Evolutionary conservation across 2,888 invertebrate species (phyloP).

Genomic region (Amiota communis): DNA sequence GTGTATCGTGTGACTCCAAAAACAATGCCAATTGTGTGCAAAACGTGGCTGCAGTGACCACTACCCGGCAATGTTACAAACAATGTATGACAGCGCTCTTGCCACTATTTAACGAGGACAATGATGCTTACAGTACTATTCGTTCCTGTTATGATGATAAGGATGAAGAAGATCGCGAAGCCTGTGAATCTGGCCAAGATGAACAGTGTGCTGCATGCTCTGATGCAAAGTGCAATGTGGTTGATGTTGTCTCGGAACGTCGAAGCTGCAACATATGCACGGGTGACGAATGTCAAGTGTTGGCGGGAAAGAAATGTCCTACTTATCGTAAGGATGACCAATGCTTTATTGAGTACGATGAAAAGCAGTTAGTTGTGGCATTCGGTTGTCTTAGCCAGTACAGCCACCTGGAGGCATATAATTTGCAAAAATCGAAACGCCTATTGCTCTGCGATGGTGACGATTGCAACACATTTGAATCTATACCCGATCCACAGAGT

Average conservation of each 20-base stretch:
- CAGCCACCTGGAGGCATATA: constrained; percentile 55
- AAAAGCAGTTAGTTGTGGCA: constrained; percentile 47
- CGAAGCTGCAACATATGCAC: constrained; percentile 60
- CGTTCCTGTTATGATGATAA: constrained; percentile 68
- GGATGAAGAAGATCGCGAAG: constrained; percentile 59
- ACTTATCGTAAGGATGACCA: constrained; percentile 60
- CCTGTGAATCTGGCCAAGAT: constrained; percentile 53
- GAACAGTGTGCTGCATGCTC: constrained; percentile 56
- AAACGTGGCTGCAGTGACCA: constrained; percentile 39
- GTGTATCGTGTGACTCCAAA: constrained; percentile 63
- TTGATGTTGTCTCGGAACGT: constrained; percentile 50
- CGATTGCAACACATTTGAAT: constrained; percentile 59
- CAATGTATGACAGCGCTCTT: constrained; percentile 65
- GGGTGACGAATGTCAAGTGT: constrained; percentile 58
- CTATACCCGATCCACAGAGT: constrained; percentile 47
- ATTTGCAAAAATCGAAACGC: constrained; percentile 55
- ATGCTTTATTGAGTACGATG: constrained; percentile 64
- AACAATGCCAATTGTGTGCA: constrained; percentile 51
- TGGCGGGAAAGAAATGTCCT: constrained; percentile 48
- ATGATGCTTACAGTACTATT: constrained; percentile 61
- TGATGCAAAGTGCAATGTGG: constrained; percentile 55
- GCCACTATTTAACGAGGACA: constrained; percentile 52
- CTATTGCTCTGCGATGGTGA: constrained; percentile 56
- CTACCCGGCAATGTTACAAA: constrained; percentile 58
- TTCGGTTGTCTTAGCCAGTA: constrained; percentile 64